Evolutionary conservation across 1,140 invertebrate genomes (phyloP).

Genomic region (Lordiphosa collinella): DNA sequence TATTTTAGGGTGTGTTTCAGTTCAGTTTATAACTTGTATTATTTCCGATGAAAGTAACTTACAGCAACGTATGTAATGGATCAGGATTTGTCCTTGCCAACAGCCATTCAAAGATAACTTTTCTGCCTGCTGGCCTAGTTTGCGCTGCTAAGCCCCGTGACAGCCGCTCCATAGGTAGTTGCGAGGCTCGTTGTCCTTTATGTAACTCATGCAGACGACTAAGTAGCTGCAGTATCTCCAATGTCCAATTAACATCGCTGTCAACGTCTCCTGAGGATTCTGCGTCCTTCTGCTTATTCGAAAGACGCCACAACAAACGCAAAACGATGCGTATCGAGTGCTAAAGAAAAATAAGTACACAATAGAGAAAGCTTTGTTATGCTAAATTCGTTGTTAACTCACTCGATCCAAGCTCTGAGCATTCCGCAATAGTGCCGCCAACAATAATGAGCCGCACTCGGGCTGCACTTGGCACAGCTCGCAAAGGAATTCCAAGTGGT

Average conservation of each 20-base stretch:
- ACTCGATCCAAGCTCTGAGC: constrained; percentile 49
- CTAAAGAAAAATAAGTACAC: constrained; percentile 16
- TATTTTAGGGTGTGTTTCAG: too few relatives aligned
- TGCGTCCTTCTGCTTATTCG: constrained; percentile 2
- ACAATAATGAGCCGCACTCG: constrained; percentile 71
- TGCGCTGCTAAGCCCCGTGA: constrained; percentile 40
- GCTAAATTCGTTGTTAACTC: constrained; percentile 43
- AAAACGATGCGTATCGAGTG: constrained; percentile 58
- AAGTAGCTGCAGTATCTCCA: constrained; percentile 53
- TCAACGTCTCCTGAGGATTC: constrained; percentile 9
- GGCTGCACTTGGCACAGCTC: constrained; percentile 67
- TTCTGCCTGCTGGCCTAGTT: constrained; percentile 21
- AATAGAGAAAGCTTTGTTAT: constrained; percentile 35
- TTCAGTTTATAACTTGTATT: too few relatives aligned
- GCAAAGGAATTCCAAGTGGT: constrained; percentile 76
- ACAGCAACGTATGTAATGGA: constrained; percentile 48
- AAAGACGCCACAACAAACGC: constrained; percentile 50
- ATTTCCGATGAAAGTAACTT: constrained; percentile 24
- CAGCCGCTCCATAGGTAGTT: constrained; percentile 53
- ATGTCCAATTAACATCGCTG: constrained; percentile 6
- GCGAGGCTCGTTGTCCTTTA: constrained; percentile 41
- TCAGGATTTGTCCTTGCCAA: constrained; percentile 52
- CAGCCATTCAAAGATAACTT: constrained; percentile 41
- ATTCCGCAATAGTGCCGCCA: constrained; percentile 44
- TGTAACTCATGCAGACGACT: constrained; percentile 61